Evolutionary conservation across 2,113 vertebrate genomes (phyloP), one percentile per base, ranked within the genome.

Genomic region (Orthonyx spaldingii): DNA sequence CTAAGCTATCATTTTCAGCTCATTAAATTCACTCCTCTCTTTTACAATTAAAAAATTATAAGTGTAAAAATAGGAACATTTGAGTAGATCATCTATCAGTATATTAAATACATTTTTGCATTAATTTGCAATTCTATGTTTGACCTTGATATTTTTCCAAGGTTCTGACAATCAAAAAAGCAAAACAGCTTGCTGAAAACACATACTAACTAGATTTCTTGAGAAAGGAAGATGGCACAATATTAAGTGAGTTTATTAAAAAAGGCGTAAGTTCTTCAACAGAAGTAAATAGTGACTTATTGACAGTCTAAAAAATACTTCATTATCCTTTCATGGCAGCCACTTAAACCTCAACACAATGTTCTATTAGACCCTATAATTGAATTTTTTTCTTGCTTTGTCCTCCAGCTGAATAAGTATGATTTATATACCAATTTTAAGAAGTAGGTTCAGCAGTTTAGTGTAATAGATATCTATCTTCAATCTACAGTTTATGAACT

Each of bases 121-220:
- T 93, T 91, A 74, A 95, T 97, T 96, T 97, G 84, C 81, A 96
- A 87, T 78, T 96, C 87, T 95, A 35, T 94, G 85, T 94, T 91
- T 94, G 93, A 94, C 93, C 87, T 95, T 95, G 89, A 57, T 95
- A 79, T 95, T 91, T 91, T 96, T 84, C 69, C 81, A 92, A 95
- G 91, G 84, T 95, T 89, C 66, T 95, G 94, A 93, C 80, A 97
- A 95, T 88, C 87, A 91, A 63, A 95, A 93, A 32, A 77, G 70
- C 42, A 50, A 76, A 93, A 60, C 68, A 91, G 46, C 59, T 76
- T 87, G 84, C 65, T 91, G 74, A 82, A 96, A 96, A 95, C 84
- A 93, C 17, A 13, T 37, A 85, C 60, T 68, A 92, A 65, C 52
- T 42, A 92, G 18, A 64, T 66, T 93, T 89, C 39, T 55, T 47